phyloP scores from a whole-genome alignment of 2,797 vertebrate species.

The Darevskia mixta region DNA sequence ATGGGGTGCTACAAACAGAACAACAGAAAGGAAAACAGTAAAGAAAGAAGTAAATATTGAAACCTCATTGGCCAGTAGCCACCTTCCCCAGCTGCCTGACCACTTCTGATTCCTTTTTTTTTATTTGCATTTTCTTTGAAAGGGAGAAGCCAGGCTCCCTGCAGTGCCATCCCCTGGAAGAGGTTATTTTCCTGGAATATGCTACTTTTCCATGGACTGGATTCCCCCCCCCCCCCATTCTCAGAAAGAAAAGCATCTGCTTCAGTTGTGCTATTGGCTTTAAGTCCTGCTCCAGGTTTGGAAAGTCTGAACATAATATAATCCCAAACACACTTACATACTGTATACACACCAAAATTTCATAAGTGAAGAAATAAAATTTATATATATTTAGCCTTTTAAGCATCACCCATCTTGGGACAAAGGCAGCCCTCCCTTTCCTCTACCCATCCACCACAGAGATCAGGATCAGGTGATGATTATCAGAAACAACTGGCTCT shows the following conservation, averaged over 20 bases:
- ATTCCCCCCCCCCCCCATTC: background rate
- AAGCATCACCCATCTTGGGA: background rate
- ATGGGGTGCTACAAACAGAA: background rate
- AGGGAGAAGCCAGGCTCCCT: conserved; percentile 7
- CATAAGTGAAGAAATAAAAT: background rate
- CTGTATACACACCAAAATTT: background rate
- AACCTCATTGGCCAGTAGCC: background rate
- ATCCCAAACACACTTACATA: background rate
- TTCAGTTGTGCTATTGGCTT: background rate
- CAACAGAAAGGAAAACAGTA: background rate
- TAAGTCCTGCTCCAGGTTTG: background rate
- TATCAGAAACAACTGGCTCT: background rate
- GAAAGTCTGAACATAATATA: conserved; percentile 18
- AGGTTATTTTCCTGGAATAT: conserved; percentile 11
- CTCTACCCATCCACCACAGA: background rate
- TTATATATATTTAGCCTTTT: background rate
- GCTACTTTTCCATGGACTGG: conserved; percentile 6
- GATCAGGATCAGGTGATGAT: background rate
- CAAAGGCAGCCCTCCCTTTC: background rate
- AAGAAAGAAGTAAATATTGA: background rate
- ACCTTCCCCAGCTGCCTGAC: conserved; percentile 5
- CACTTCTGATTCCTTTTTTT: background rate
- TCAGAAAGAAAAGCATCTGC: conserved; percentile 19
- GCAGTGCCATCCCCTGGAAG: background rate
- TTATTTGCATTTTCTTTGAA: background rate